Conservation (phyloP, 2,797 vertebrate genomes). For the Apogon hyalosoma region DNA sequence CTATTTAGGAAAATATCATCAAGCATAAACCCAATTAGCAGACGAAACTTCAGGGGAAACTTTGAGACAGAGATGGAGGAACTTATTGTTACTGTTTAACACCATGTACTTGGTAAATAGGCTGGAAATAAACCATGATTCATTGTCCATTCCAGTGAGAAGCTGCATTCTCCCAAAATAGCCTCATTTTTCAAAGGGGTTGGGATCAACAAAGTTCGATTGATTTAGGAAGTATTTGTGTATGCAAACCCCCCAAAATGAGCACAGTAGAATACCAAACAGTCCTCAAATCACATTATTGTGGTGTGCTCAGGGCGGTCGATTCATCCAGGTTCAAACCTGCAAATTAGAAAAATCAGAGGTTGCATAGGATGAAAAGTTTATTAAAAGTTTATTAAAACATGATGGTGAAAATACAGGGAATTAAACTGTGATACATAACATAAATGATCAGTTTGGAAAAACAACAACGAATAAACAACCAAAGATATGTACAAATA, state of each 20-base stretch:
- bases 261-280: conserved; percentile 38
- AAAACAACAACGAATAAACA: neutral
- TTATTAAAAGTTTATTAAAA: conserved; percentile 40
- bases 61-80: neutral
- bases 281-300: conserved; percentile 9
- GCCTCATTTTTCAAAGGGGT: conserved; percentile 36
- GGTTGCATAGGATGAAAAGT: neutral
- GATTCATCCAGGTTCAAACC: conserved; percentile 14
- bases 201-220: conserved; percentile 46
- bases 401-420: neutral
- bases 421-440: conserved; percentile 2
- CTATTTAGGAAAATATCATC: no score
- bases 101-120: neutral
- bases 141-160: conserved; percentile 33
- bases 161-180: conserved; percentile 26
- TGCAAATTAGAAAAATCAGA: neutral
- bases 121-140: conserved; percentile 27
- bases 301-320: neutral
- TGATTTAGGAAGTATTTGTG: conserved; percentile 51
- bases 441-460: conserved; percentile 3
- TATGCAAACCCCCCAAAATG: conserved; percentile 42
- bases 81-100: conserved; percentile 1
- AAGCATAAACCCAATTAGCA: neutral
- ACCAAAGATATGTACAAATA: conserved; percentile 13
- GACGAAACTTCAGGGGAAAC: neutral